Evolutionary conservation across 2,888 invertebrate species (phyloP).

Genomic region (Amblyjoppa proteus): DNA sequence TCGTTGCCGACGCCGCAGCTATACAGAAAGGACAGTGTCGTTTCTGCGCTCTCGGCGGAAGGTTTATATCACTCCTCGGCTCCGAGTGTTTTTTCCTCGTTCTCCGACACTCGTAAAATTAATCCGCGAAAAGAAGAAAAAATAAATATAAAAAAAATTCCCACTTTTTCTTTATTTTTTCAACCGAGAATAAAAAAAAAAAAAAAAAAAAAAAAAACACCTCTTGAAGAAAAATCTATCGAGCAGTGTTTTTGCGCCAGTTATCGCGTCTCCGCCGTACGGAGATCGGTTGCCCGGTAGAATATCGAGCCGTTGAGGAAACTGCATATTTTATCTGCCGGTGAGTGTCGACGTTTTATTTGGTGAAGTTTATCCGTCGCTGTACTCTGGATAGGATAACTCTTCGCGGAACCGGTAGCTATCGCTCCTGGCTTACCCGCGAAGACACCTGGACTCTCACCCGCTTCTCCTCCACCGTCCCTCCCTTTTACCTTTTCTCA

Average conservation of each 20-base stretch:
- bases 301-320: not conserved
- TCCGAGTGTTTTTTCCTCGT: not conserved
- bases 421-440: conserved; percentile 25
- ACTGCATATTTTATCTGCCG: conserved; percentile 4
- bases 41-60: conserved; percentile 78
- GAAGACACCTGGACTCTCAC: conserved; percentile 26
- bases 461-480: not conserved
- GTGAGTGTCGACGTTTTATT: conserved; percentile 43
- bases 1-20: conserved; percentile 68
- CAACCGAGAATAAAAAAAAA: not conserved
- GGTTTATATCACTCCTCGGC: conserved; percentile 50
- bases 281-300: not conserved
- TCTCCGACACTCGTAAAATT: not conserved
- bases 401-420: conserved; percentile 50
- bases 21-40: conserved; percentile 76
- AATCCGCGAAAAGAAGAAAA: not conserved
- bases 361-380: conserved; percentile 4
- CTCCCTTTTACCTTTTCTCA: not conserved
- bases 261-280: not conserved
- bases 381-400: conserved; percentile 10
- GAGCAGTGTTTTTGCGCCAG: not conserved
- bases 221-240: not conserved
- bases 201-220: not conserved
- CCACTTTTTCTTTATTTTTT: too few species aligned
- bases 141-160: too few species aligned